Percentiles rank a stretch among this genome's conserved stretches.
phyloP scores from a whole-genome alignment of 2,113 vertebrate genomes.

The Pituophis catenifer region DNA sequence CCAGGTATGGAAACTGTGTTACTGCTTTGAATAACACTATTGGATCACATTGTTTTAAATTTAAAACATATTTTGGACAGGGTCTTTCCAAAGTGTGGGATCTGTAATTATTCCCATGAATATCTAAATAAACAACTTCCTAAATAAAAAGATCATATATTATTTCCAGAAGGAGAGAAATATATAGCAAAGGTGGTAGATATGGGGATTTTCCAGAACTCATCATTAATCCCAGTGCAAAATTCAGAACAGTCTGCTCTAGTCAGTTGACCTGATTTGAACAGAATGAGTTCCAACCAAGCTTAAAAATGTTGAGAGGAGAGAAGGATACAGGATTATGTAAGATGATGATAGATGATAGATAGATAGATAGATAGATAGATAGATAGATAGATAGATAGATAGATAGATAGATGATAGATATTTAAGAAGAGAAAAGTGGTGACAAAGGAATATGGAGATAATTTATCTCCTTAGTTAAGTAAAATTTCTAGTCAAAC shows the following conservation, averaged over 20 bases:
- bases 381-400: background rate
- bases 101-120: background rate
- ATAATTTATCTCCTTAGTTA: background rate
- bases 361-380: background rate
- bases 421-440: background rate
- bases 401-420: too few relatives aligned
- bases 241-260: constrained; percentile 25
- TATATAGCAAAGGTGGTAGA: rapidly evolving
- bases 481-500: constrained; percentile 23
- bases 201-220: constrained; percentile 19
- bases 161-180: background rate
- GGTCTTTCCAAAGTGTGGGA: background rate
- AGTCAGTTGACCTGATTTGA: constrained; percentile 36
- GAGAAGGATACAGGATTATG: background rate
- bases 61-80: background rate
- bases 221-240: background rate
- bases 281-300: constrained; percentile 42
- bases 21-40: background rate
- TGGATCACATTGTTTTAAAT: background rate
- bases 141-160: background rate
- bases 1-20: background rate
- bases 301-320: constrained; percentile 23
- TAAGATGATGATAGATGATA: background rate
- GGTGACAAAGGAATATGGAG: background rate
- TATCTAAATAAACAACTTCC: background rate